phyloP scores from a whole-genome alignment of 92 coral and sea anemone species.

The Metridium senile region DNA sequence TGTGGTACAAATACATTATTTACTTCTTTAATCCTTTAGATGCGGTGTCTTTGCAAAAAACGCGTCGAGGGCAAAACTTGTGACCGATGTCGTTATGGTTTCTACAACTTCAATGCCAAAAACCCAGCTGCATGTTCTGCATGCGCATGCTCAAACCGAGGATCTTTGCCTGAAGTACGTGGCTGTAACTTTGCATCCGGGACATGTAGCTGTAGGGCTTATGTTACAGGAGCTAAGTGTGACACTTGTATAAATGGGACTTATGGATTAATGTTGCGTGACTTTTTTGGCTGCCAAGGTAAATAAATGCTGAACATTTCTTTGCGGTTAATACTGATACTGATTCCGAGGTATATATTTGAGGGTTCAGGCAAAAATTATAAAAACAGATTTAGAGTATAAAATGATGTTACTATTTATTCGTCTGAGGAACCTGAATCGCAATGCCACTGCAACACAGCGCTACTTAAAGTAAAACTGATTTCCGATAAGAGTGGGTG shows the following conservation, averaged over 20 bases:
- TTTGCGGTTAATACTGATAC: not conserved
- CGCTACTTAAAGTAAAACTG: too few species aligned
- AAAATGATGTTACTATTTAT: too few species aligned
- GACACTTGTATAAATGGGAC: slow-evolving; percentile 74
- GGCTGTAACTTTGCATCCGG: slow-evolving; percentile 74
- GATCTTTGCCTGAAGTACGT: slow-evolving; percentile 79
- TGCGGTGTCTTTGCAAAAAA: slow-evolving; percentile 70
- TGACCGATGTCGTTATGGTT: slow-evolving; percentile 73
- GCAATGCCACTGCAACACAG: too few species aligned
- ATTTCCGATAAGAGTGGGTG: too few species aligned
- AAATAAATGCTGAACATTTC: not conserved
- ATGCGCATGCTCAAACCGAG: slow-evolving; percentile 75
- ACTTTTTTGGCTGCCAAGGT: slow-evolving; percentile 91
- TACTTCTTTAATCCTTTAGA: too few species aligned
- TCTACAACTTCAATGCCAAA: slow-evolving; percentile 73
- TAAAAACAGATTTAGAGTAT: too few species aligned
- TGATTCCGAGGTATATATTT: too few species aligned
- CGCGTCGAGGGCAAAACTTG: slow-evolving; percentile 79
- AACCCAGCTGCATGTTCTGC: slow-evolving; percentile 75
- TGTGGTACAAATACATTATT: too few species aligned
- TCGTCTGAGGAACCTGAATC: too few species aligned
- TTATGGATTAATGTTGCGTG: slow-evolving; percentile 60
- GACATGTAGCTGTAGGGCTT: slow-evolving; percentile 76
- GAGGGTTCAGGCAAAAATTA: too few species aligned
- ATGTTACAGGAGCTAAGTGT: slow-evolving; percentile 79